These are phyloP conservation scores for Pollachius pollachius DNA, from an alignment of 2,113 vertebrate species.

Conservation along the genomic window DNA sequence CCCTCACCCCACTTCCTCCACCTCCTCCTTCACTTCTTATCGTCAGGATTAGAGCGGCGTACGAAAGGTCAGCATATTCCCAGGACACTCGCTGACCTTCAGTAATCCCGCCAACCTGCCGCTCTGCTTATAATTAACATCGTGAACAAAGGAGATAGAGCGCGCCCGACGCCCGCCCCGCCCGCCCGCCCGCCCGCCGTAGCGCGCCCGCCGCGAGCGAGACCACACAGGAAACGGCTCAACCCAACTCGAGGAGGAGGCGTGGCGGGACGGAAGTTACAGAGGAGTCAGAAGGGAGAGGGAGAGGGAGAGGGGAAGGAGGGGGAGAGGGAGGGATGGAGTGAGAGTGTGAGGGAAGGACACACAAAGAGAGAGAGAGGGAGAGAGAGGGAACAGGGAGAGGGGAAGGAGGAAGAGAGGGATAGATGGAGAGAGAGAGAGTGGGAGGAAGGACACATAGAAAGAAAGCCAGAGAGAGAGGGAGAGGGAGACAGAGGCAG, in stretches of 20 bases:
- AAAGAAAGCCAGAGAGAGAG: too few species aligned
- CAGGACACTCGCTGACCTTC: slow-evolving; percentile 80
- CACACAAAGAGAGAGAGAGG: too few species aligned
- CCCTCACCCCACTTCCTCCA: slow-evolving; percentile 32
- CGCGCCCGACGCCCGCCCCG: neutral
- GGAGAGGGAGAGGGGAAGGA: too few species aligned
- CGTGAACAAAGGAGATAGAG: slow-evolving; percentile 66
- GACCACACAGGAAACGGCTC: slow-evolving; percentile 20
- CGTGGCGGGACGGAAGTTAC: slow-evolving; percentile 39
- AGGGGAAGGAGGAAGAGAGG: too few species aligned
- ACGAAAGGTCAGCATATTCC: slow-evolving; percentile 80
- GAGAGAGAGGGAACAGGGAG: too few species aligned
- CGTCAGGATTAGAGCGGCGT: slow-evolving; percentile 77
- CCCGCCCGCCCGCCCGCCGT: too few species aligned
- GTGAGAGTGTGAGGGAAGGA: too few species aligned
- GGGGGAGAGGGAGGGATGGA: too few species aligned
- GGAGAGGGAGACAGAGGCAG: too few species aligned
- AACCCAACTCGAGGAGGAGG: too few species aligned
- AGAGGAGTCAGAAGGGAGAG: slow-evolving; percentile 15
- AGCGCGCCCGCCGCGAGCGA: slow-evolving; percentile 13
- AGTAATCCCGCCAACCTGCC: slow-evolving; percentile 76
- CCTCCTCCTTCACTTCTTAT: slow-evolving; percentile 65
- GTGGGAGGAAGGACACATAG: neutral
- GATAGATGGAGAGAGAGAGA: too few species aligned
- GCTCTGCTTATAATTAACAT: slow-evolving; percentile 77